phyloP scores from a whole-genome alignment of 2,888 invertebrate species.

The Corbicula japonica region DNA sequence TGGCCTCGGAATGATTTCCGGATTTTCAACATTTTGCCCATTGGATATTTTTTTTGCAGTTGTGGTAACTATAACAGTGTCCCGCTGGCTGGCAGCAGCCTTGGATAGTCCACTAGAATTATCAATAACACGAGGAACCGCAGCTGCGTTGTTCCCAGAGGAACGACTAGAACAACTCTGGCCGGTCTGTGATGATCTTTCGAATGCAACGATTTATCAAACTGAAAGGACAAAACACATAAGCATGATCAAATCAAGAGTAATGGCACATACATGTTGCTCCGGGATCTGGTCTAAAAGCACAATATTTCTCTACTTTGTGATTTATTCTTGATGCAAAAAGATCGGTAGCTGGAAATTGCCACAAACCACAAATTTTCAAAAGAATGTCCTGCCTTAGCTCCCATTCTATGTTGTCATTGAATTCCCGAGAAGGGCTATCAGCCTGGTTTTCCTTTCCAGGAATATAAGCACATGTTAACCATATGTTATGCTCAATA shows the following conservation, averaged over 20 bases:
- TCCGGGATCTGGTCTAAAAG: constrained; percentile 44
- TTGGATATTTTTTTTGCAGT: constrained; percentile 19
- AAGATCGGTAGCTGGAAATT: constrained; percentile 29
- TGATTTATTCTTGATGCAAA: constrained; percentile 57
- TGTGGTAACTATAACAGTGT: constrained; percentile 8
- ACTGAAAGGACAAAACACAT: constrained; percentile 50
- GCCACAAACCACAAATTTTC: background rate
- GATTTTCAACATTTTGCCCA: constrained; percentile 28
- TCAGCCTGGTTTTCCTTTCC: constrained; percentile 45
- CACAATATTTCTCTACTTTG: constrained; percentile 33
- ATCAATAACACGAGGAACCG: constrained; percentile 19
- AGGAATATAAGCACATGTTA: constrained; percentile 40
- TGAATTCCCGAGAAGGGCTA: constrained; percentile 32
- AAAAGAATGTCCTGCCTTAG: constrained; percentile 31
- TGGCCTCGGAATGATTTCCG: constrained; percentile 21
- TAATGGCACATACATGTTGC: constrained; percentile 50
- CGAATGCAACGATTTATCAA: constrained; percentile 27
- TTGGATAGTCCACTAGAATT: constrained; percentile 32
- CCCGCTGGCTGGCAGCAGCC: constrained; percentile 23
- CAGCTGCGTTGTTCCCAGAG: constrained; percentile 28
- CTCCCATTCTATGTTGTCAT: constrained; percentile 55
- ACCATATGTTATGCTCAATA: constrained; percentile 42
- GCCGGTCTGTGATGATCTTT: constrained; percentile 28
- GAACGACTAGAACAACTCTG: constrained; percentile 7
- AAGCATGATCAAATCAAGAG: constrained; percentile 16